phyloP scores from a whole-genome alignment of 2,113 vertebrate species.

The Sinocyclocheilus maitianheensis region DNA sequence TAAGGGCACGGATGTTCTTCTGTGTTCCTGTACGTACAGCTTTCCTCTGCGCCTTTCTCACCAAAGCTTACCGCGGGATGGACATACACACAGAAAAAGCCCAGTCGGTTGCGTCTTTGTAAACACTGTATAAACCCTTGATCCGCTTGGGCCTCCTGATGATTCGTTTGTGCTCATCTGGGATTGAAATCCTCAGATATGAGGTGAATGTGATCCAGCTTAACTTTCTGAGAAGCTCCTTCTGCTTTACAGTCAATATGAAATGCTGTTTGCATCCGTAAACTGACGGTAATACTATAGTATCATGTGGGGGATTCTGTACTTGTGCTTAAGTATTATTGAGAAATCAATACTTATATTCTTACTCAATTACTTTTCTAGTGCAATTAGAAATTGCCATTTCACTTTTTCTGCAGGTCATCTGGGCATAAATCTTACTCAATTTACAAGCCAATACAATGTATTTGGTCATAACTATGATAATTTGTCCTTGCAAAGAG shows the following conservation, averaged over 20 bases:
- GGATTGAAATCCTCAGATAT: slow-evolving; percentile 18
- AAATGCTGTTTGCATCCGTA: background rate
- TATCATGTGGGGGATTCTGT: background rate
- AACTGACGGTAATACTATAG: background rate
- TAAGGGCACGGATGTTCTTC: background rate
- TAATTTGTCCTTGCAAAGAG: background rate
- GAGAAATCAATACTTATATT: background rate
- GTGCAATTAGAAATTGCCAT: background rate
- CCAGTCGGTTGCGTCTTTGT: slow-evolving; percentile 31
- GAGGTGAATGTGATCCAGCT: slow-evolving; percentile 12
- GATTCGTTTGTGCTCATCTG: slow-evolving; percentile 10
- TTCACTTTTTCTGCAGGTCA: background rate
- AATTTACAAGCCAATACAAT: background rate
- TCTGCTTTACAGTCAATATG: slow-evolving; percentile 17
- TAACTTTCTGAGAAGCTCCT: slow-evolving; percentile 21
- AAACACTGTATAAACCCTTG: slow-evolving; percentile 35
- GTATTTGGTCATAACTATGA: background rate
- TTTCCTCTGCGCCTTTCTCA: background rate
- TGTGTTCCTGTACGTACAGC: background rate
- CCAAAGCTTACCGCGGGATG: background rate
- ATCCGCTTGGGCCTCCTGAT: slow-evolving; percentile 11
- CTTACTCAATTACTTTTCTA: background rate
- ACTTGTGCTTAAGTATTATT: background rate
- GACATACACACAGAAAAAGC: background rate
- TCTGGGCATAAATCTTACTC: background rate